Percentiles rank a stretch among this genome's conserved stretches.
These are phyloP conservation scores for Vollenhovia emeryi DNA, from an alignment of 1,140 invertebrate genomes.

Conservation along the genomic window DNA sequence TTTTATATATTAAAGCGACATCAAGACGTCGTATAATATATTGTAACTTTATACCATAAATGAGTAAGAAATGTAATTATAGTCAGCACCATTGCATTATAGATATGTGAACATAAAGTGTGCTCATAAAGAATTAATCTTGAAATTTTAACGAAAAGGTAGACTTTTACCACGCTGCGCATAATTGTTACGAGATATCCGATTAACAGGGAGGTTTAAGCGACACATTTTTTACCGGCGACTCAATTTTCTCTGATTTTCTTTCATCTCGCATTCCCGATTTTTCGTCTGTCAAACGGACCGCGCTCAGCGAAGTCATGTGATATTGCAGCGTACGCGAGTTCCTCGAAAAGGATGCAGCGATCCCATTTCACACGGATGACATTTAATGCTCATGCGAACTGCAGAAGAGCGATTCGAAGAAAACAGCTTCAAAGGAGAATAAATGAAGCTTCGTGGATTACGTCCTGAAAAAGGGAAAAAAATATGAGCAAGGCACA, in stretches of 20 bases:
- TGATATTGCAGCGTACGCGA: constrained; percentile 23
- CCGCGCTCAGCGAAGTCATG: constrained; percentile 15
- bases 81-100: background rate
- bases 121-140: background rate
- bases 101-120: background rate
- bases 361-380: constrained; percentile 57
- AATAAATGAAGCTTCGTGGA: constrained; percentile 58
- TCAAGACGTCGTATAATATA: background rate
- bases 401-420: constrained; percentile 61
- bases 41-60: background rate
- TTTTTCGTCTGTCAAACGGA: constrained; percentile 46
- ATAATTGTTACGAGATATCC: background rate
- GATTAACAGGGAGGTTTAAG: background rate
- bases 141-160: background rate
- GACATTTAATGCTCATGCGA: constrained; percentile 64
- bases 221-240: background rate
- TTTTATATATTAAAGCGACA: background rate
- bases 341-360: constrained; percentile 38
- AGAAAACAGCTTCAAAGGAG: constrained; percentile 60
- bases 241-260: constrained; percentile 13
- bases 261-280: constrained; percentile 46
- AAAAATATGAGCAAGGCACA: background rate
- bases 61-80: background rate
- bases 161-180: background rate
- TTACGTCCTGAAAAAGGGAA: constrained; percentile 12